phyloP scores from a whole-genome alignment of 2,888 invertebrate species.

The Lysandra bellargus region DNA sequence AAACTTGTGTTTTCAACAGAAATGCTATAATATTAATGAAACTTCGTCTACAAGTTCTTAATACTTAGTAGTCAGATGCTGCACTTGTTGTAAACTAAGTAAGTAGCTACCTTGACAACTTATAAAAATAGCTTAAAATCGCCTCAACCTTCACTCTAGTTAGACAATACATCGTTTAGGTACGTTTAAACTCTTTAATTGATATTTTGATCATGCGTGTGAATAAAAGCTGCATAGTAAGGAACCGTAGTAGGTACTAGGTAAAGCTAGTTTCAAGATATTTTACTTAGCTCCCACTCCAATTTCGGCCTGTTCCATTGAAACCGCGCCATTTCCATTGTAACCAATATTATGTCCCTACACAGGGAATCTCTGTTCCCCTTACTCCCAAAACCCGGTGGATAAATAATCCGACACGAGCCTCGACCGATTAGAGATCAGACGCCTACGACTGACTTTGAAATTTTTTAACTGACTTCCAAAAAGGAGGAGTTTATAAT shows the following conservation, averaged over 20 bases:
- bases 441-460: no score
- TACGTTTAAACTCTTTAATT: neutral
- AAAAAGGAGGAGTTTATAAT: no score
- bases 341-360: neutral
- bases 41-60: neutral
- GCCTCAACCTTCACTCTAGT: neutral
- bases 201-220: neutral
- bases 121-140: constrained; percentile 1
- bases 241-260: neutral
- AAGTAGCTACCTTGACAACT: neutral
- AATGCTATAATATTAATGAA: neutral
- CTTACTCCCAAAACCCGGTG: no score
- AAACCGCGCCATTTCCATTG: neutral
- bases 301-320: neutral
- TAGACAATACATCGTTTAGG: neutral
- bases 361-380: no score
- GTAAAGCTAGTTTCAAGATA: neutral
- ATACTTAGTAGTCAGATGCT: neutral
- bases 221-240: neutral
- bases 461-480: no score
- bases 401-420: no score
- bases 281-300: neutral
- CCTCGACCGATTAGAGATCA: neutral
- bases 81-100: neutral
- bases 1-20: neutral